Conservation (phyloP, 2,888 invertebrate species). For the Xanthia icteritia region DNA sequence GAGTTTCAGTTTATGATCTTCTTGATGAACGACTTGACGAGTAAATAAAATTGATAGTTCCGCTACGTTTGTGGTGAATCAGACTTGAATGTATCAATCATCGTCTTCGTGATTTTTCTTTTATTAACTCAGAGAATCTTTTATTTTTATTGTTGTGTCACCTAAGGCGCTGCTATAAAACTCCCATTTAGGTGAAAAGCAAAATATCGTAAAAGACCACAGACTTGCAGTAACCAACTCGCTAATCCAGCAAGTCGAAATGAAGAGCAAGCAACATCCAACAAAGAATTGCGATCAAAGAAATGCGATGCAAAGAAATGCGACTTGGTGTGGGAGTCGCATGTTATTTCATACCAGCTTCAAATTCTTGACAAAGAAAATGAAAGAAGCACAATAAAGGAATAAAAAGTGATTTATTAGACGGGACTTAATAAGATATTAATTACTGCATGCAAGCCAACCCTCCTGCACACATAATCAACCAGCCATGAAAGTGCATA, state of each 20-base stretch:
- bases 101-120: slow-evolving; percentile 6
- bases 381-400: not conserved
- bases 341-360: not conserved
- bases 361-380: not conserved
- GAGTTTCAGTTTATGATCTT: slow-evolving; percentile 55
- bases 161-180: not conserved
- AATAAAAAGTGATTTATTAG: slow-evolving; percentile 4
- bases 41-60: slow-evolving; percentile 56
- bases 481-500: slow-evolving; percentile 62
- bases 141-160: not conserved
- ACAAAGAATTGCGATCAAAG: not conserved
- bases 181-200: not conserved
- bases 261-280: not conserved
- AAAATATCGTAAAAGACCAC: not conserved
- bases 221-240: not conserved
- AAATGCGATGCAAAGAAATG: no score
- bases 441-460: slow-evolving; percentile 34
- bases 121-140: not conserved
- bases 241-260: not conserved
- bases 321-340: not conserved
- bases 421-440: not conserved
- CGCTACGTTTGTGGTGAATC: slow-evolving; percentile 39
- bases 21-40: slow-evolving; percentile 35
- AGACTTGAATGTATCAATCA: slow-evolving; percentile 37
- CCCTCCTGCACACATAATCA: slow-evolving; percentile 35